A percentile compares a stretch with the other conserved stretches of the same genome.
Conservation (phyloP, 2,113 vertebrate genomes). For the Tinamus guttatus region DNA sequence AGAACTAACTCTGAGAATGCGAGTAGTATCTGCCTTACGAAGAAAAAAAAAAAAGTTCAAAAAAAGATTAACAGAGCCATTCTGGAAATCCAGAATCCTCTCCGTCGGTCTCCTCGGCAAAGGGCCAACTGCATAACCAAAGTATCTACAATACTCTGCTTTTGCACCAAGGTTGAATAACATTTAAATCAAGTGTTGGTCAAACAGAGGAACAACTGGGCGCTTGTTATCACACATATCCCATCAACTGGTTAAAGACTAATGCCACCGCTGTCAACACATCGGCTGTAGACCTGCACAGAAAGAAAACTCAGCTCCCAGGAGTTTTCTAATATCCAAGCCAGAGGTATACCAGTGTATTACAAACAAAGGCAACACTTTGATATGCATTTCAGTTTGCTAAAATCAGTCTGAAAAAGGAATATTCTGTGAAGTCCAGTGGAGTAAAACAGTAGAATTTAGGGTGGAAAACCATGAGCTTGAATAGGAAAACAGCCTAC, state of each 20-base stretch:
- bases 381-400: neutral
- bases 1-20: neutral
- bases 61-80: neutral
- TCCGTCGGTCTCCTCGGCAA: neutral
- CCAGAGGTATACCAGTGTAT: neutral
- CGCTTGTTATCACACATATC: neutral
- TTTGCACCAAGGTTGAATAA: neutral
- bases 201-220: neutral
- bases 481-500: neutral
- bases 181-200: neutral
- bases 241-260: neutral
- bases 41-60: neutral
- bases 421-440: neutral
- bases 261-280: neutral
- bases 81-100: neutral
- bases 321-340: neutral
- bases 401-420: constrained; percentile 1
- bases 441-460: neutral
- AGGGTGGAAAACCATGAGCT: neutral
- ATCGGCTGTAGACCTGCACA: neutral
- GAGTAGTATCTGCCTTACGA: neutral
- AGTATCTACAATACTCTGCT: neutral
- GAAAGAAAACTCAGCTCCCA: neutral
- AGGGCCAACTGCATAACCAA: neutral
- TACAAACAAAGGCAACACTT: neutral